Percentiles rank a stretch among this genome's conserved stretches.
These are phyloP conservation scores for Silvanus unidentatus DNA, from an alignment of 2,888 invertebrate species.

Conservation along the genomic window DNA sequence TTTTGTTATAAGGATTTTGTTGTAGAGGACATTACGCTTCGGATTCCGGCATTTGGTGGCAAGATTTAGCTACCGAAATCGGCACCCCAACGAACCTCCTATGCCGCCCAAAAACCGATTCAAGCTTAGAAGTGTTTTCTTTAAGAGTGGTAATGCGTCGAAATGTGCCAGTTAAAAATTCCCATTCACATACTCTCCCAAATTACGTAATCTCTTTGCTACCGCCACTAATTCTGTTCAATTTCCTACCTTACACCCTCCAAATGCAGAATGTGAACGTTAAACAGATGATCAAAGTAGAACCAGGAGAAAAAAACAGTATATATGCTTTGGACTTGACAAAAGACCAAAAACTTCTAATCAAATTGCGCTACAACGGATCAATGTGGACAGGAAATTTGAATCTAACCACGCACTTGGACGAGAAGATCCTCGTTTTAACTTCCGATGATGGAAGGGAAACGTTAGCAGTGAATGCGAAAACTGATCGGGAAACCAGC, in stretches of 20 bases:
- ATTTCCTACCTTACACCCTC: constrained; percentile 68
- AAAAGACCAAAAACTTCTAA: constrained; percentile 49
- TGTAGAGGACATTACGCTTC: constrained; percentile 64
- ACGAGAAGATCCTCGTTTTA: constrained; percentile 47
- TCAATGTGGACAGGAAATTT: constrained; percentile 68
- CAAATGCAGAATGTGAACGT: constrained; percentile 52
- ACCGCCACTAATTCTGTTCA: constrained; percentile 69
- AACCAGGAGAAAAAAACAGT: constrained; percentile 66
- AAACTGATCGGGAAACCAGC: constrained; percentile 57
- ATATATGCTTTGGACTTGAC: constrained; percentile 62
- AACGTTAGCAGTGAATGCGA: constrained; percentile 61
- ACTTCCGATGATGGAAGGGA: constrained; percentile 61
- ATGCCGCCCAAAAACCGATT: constrained; percentile 60
- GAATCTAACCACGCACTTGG: constrained; percentile 60
- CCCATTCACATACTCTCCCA: constrained; percentile 51
- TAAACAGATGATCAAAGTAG: constrained; percentile 53
- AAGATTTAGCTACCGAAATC: constrained; percentile 63
- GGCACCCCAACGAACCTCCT: constrained; percentile 61
- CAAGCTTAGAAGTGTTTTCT: constrained; percentile 58
- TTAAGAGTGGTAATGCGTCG: constrained; percentile 52
- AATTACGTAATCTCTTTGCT: constrained; percentile 67
- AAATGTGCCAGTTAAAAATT: constrained; percentile 34
- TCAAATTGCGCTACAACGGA: constrained; percentile 55
- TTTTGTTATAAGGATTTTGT: constrained; percentile 11
- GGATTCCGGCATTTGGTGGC: constrained; percentile 73